Evolutionary conservation across 2,113 vertebrate genomes (phyloP).

Genomic region (Sinocyclocheilus rhinocerous): DNA sequence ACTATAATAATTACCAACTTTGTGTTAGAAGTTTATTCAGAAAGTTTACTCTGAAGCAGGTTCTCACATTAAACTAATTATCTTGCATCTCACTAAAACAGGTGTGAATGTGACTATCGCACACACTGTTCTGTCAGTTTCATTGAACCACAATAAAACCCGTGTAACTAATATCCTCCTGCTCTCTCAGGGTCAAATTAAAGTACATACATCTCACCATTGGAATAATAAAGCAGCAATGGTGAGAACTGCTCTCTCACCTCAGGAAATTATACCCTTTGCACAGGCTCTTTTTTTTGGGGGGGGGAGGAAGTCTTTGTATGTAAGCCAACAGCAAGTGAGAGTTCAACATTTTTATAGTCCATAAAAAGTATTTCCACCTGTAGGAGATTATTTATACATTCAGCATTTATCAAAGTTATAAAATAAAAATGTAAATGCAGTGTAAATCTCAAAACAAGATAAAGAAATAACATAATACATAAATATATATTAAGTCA

Average conservation of each 20-base stretch:
- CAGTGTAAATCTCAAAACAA: neutral
- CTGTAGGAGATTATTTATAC: neutral
- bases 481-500: neutral
- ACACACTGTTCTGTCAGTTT: slow-evolving; percentile 28
- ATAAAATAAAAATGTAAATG: neutral
- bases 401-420: neutral
- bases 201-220: slow-evolving; percentile 40
- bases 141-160: slow-evolving; percentile 32
- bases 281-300: neutral
- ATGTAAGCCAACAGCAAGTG: slow-evolving; percentile 10
- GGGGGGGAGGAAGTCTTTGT: neutral
- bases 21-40: neutral
- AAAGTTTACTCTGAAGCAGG: slow-evolving; percentile 16
- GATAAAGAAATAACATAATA: neutral
- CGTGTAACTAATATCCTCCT: slow-evolving; percentile 39
- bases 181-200: slow-evolving; percentile 42
- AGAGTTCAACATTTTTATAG: neutral
- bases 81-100: slow-evolving; percentile 28
- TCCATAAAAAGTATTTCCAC: neutral
- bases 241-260: slow-evolving; percentile 36
- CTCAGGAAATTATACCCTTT: slow-evolving; percentile 42
- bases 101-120: slow-evolving; percentile 32
- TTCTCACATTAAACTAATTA: slow-evolving; percentile 14
- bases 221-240: slow-evolving; percentile 44
- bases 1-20: slow-evolving; percentile 1